These are phyloP conservation scores for Takifugu rubripes DNA, from an alignment of 2,797 vertebrate species.

Conservation along the genomic window DNA sequence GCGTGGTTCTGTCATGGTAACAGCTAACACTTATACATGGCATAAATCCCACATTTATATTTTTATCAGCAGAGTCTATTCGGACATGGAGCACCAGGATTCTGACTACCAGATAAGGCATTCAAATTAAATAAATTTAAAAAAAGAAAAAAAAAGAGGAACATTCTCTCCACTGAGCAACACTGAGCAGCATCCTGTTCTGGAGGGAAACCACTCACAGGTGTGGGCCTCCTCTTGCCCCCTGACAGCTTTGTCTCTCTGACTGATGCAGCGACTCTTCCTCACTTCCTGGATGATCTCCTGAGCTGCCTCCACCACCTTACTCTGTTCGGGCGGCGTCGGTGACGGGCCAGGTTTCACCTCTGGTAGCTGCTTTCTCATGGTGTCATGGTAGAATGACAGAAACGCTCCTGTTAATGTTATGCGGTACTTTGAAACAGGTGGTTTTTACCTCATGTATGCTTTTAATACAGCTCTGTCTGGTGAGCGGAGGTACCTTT, in stretches of 20 bases:
- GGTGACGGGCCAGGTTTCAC: conserved; percentile 41
- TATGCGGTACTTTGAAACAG: neutral
- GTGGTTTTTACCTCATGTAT: neutral
- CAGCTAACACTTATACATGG: too few species aligned
- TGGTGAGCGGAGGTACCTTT: conserved; percentile 58
- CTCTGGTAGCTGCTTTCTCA: conserved; percentile 72
- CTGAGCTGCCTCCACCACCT: conserved; percentile 68
- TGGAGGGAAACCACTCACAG: conserved; percentile 62
- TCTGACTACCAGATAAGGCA: too few species aligned
- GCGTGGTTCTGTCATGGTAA: too few species aligned
- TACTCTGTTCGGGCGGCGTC: conserved; percentile 46
- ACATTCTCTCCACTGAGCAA: too few species aligned
- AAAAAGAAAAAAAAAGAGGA: too few species aligned
- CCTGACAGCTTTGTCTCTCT: conserved; percentile 61
- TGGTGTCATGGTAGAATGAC: conserved; percentile 22
- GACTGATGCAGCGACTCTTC: conserved; percentile 63
- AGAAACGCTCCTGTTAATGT: conserved; percentile 11
- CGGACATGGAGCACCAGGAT: too few species aligned
- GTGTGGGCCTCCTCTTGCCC: conserved; percentile 71
- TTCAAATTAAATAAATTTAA: too few species aligned
- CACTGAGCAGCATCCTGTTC: too few species aligned
- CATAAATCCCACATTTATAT: too few species aligned
- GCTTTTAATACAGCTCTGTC: neutral
- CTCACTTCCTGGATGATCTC: conserved; percentile 75
- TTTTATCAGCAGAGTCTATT: too few species aligned